phyloP scores from a whole-genome alignment of 2,797 vertebrate genomes.

The Coccyzus lansbergi region DNA sequence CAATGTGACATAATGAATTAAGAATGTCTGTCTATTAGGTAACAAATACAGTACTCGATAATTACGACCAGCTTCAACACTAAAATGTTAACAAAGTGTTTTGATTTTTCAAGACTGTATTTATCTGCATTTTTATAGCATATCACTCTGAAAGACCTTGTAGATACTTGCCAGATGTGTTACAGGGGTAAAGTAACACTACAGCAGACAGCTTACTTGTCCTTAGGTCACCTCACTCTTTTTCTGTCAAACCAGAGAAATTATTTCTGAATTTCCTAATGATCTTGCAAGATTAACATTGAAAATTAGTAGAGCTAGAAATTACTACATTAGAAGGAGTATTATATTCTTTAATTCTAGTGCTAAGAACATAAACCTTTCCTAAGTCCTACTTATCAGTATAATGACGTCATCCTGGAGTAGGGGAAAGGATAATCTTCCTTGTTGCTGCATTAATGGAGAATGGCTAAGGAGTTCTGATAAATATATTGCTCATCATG shows the following conservation, averaged over 20 bases:
- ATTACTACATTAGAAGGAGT: constrained; percentile 40
- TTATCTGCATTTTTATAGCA: constrained; percentile 59
- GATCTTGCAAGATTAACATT: constrained; percentile 38
- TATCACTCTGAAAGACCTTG: constrained; percentile 44
- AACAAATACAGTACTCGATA: constrained; percentile 3
- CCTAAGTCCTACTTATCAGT: constrained; percentile 49
- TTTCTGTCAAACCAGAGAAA: constrained; percentile 30
- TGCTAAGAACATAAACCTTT: constrained; percentile 69
- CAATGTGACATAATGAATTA: constrained; percentile 41
- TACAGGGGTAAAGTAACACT: constrained; percentile 28
- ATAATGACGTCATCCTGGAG: constrained; percentile 49
- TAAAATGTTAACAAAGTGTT: constrained; percentile 22
- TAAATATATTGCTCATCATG: not conserved
- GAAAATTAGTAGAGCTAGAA: constrained; percentile 46
- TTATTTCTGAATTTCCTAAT: constrained; percentile 51
- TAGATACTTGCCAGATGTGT: constrained; percentile 57
- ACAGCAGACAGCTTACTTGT: constrained; percentile 50
- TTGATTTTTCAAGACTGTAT: not conserved
- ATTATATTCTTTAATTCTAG: constrained; percentile 63
- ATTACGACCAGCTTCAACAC: constrained; percentile 39
- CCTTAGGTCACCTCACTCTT: constrained; percentile 59
- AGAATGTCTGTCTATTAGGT: not conserved
- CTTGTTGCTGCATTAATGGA: constrained; percentile 24
- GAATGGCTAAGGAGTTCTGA: constrained; percentile 29
- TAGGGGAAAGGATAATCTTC: constrained; percentile 47